Percentiles rank a stretch among this genome's conserved stretches.
Conservation (phyloP, 2,797 vertebrate genomes). For the Xenopus petersii region DNA sequence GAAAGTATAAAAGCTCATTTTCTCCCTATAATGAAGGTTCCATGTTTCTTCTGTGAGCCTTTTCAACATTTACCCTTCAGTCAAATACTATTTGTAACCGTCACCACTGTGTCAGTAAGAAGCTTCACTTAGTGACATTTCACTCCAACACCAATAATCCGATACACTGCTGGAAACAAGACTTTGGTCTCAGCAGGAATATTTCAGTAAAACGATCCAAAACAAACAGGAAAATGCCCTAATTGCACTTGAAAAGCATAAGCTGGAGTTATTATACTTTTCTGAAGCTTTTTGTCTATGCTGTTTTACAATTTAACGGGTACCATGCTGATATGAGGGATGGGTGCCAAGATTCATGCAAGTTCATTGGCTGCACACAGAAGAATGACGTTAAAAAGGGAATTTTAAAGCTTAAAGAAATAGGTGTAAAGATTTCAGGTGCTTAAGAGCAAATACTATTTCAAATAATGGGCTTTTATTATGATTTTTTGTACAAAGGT, state of each 20-base stretch:
- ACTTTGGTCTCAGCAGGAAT: conserved; percentile 49
- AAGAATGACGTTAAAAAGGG: too few species aligned
- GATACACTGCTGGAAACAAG: conserved; percentile 42
- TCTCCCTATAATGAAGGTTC: conserved; percentile 25
- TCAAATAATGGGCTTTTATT: too few species aligned
- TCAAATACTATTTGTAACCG: conserved; percentile 40
- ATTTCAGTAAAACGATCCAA: conserved; percentile 47
- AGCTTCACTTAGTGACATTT: conserved; percentile 47
- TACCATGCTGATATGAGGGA: conserved; percentile 2
- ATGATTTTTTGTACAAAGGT: too few species aligned
- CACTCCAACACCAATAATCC: conserved; percentile 47
- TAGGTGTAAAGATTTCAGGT: too few species aligned
- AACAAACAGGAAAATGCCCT: conserved; percentile 37
- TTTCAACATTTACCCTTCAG: conserved; percentile 19
- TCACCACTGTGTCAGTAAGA: conserved; percentile 34
- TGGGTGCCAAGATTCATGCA: conserved; percentile 5
- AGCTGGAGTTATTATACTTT: conserved; percentile 13
- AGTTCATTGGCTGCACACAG: background rate
- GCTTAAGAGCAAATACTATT: too few species aligned
- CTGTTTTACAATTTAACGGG: conserved; percentile 8
- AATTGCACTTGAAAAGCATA: conserved; percentile 11
- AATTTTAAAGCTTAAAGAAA: too few species aligned
- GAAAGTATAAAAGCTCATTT: conserved; percentile 14
- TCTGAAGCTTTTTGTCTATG: conserved; percentile 6
- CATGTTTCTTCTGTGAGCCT: conserved; percentile 10